Evolutionary conservation across 2,113 vertebrate genomes (phyloP).

Genomic region (Gobiocypris rarus): DNA sequence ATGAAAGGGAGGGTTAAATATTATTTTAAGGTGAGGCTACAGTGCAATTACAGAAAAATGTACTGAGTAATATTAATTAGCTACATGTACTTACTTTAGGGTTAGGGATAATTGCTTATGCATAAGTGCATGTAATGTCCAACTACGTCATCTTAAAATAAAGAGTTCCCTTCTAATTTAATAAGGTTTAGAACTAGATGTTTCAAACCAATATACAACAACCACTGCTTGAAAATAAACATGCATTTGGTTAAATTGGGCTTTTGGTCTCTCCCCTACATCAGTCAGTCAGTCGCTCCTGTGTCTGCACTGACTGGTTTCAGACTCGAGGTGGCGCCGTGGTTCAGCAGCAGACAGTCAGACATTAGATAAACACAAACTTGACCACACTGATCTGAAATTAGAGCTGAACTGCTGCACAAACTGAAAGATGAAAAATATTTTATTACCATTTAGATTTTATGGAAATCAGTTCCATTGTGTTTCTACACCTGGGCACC

Average conservation of each 20-base stretch:
- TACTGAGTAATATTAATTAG: not conserved
- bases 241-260: not conserved
- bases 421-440: not conserved
- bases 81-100: not conserved
- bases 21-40: not conserved
- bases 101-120: not conserved
- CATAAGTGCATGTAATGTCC: not conserved
- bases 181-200: not conserved
- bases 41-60: not conserved
- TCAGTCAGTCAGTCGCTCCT: too few species aligned
- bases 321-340: slow-evolving; percentile 22
- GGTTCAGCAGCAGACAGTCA: not conserved
- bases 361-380: not conserved
- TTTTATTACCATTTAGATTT: not conserved
- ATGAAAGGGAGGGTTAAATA: not conserved
- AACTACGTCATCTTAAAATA: not conserved
- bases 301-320: not conserved
- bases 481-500: too few species aligned
- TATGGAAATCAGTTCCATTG: too few species aligned
- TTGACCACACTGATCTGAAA: not conserved
- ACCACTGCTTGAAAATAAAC: not conserved
- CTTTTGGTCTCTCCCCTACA: not conserved
- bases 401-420: not conserved
- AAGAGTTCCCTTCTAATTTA: not conserved
- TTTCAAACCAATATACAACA: not conserved